Conservation (phyloP, 2,888 invertebrate genomes). For the Chrysopilus asiliformis region DNA sequence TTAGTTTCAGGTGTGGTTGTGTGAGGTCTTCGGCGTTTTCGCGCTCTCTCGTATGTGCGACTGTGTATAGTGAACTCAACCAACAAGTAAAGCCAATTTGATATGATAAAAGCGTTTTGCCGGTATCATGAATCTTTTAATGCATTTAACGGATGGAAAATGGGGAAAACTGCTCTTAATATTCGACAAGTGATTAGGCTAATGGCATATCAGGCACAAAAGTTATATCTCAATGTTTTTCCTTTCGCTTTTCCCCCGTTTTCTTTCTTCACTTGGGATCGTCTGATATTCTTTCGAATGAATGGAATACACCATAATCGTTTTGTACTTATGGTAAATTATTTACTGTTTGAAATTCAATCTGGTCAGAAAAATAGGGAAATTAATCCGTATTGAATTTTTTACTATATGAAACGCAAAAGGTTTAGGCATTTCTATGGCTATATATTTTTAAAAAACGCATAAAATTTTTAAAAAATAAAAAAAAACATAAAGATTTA, state of each 20-base stretch:
- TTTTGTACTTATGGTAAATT: no score
- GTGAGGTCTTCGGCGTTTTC: no score
- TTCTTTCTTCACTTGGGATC: background rate
- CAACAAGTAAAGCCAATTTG: constrained; percentile 21
- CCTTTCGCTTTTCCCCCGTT: background rate
- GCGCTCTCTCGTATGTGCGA: background rate
- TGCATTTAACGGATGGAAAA: constrained; percentile 19
- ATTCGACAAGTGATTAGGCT: constrained; percentile 22
- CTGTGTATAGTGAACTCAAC: constrained; percentile 3
- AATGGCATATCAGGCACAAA: constrained; percentile 19
- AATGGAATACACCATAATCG: background rate
- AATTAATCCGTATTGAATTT: no score
- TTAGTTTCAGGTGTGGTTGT: no score
- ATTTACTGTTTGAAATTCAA: no score
- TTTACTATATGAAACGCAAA: no score
- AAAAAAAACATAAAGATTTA: no score
- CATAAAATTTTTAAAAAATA: no score
- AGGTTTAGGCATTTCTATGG: no score
- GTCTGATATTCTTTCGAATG: background rate
- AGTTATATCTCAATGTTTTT: constrained; percentile 3
- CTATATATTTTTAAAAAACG: no score
- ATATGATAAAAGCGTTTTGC: constrained; percentile 22
- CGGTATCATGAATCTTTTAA: constrained; percentile 23
- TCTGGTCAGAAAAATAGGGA: no score
- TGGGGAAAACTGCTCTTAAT: constrained; percentile 16